Conservation (phyloP, 2,113 vertebrate species). For the Siphamia tubifer region DNA sequence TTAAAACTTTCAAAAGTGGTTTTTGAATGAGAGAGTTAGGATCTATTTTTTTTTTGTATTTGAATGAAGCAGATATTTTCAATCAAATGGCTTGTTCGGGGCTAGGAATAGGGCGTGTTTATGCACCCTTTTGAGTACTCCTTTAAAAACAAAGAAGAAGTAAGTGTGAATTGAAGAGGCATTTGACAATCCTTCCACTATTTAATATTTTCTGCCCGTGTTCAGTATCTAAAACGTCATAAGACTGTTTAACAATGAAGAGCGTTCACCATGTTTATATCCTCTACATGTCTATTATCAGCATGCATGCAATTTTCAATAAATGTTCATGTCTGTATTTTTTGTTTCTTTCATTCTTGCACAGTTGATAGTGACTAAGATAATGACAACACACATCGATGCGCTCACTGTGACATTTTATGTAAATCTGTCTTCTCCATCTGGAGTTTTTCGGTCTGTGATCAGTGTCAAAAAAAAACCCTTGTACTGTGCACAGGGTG, state of each 20-base stretch:
- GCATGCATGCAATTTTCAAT: neutral
- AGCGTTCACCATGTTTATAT: neutral
- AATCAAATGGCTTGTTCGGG: conserved; percentile 10
- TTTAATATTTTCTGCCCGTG: neutral
- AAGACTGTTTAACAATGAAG: neutral
- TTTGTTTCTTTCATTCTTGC: neutral
- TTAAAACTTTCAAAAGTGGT: conserved; percentile 40
- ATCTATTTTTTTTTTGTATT: neutral
- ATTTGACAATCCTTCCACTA: neutral
- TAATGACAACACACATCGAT: conserved; percentile 13
- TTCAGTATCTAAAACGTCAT: neutral
- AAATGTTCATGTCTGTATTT: neutral
- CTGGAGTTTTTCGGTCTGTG: neutral
- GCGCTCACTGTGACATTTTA: conserved; percentile 3
- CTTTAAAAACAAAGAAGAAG: neutral
- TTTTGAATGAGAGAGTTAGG: neutral
- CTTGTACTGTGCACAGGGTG: neutral
- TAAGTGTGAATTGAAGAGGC: conserved; percentile 18
- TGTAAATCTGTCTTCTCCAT: conserved; percentile 7
- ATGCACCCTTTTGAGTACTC: neutral
- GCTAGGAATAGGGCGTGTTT: neutral
- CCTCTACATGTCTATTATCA: neutral
- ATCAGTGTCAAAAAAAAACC: neutral
- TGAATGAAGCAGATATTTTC: conserved; percentile 18
- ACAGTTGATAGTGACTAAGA: conserved; percentile 11